Evolutionary conservation across 2,797 vertebrate genomes (phyloP), one percentile per base, ranked within the genome.

Genomic region (Kryptolebias ocellatus): DNA sequence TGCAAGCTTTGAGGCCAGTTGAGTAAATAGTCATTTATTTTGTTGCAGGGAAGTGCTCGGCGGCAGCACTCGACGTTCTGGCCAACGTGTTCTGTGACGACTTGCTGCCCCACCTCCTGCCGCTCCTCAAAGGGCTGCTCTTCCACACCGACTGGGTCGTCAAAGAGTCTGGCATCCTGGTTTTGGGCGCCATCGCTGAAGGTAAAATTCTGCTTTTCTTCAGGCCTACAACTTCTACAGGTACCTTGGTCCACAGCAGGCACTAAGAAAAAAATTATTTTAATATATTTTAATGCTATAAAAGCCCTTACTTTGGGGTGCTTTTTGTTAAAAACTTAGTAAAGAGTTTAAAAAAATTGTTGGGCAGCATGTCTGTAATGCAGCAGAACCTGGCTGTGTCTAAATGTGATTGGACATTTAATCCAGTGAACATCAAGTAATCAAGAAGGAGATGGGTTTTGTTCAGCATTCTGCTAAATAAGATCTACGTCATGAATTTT

Each of bases 131-230:
- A 81, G 96, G 93, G 31, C 91, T 98, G 18, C 95, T 98, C 12
- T 98, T 98, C 84, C 95, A 97, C 83, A 95, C 95, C 0, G 97
- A 98, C 84, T 98, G 97, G 97, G 96, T 98, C 46, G 89, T 97
- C 83, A 98, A 98, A 83, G 97, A 98, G 87, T 98, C 97, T 0
- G 97, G 97, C 6, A 98, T 98, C 83, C 90, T 98, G 47, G 97
- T 98, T 15, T 87, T 98, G 76, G 97, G 96, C 0, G 96, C 96
- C 64, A 97, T 98, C 0, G 97, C 97, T 0, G 96, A 98, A 85
- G 96, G 96, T 96, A 85, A 80, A 81, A 15, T 4, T 60, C 15
- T 17, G 27, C 12, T 53, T 27, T 11, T 39, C 9, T 39, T 8
- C 1, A 8, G 2, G 37, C 37, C 37, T 10, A 24, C 20, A 24